Evolutionary conservation across 2,113 vertebrate genomes (phyloP), one percentile per base, ranked within the genome.

Genomic region (Monopterus albus): DNA sequence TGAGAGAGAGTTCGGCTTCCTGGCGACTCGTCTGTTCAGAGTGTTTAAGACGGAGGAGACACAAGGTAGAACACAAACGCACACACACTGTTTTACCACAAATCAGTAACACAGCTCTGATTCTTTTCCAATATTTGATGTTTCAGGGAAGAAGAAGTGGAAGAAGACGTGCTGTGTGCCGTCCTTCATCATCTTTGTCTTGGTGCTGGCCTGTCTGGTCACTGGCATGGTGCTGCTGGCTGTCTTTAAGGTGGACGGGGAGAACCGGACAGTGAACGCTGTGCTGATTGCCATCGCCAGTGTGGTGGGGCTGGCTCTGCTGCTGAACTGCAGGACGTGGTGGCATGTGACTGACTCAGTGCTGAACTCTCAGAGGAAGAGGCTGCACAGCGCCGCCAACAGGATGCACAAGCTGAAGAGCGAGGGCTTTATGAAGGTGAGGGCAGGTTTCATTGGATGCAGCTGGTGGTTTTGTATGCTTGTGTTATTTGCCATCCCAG

Each of bases 371-470:
- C 98, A 99, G 72, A 94, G 98, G 70, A 98, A 98, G 63, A 91
- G 97, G 43, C 96, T 99, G 31, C 96, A 99, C 79, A 74, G 81
- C 5, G 98, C 98, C 10, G 97, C 97, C 77, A 96, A 96, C 91
- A 97, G 87, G 84, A 91, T 98, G 89, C 93, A 96, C 91, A 97
- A 96, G 49, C 63, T 99, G 68, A 99, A 99, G 88, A 98, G 96
- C 0, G 98, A 99, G 60, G 98, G 97, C 1, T 99, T 99, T 89
- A 99, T 99, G 97, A 99, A 99, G 93, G 97, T 98, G 20, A 61
- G 67, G n/a, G 28, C 10, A 1, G 17, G 26, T 2, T 31, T 38
- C 15, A 15, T 15, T 15, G 14, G 36, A 38, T n/a, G n/a, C n/a
- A n/a, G n/a, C n/a, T n/a, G n/a, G n/a, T n/a, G n/a, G n/a, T n/a